Evolutionary conservation across 2,888 invertebrate species (phyloP).

Genomic region (Argyresthia goedartella): DNA sequence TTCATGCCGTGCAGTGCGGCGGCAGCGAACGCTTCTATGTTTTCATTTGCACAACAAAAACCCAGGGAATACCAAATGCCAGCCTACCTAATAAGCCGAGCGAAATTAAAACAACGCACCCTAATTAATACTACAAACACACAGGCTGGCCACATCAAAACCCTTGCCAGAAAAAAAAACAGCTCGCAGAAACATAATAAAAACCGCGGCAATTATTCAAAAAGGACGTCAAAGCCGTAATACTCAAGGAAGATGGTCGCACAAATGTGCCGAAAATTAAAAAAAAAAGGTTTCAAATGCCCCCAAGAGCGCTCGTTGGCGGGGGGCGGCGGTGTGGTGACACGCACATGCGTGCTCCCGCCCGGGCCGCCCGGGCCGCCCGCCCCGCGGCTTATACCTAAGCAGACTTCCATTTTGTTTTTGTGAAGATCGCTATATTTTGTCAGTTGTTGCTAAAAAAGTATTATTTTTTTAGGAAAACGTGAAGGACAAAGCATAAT

Average conservation of each 20-base stretch:
- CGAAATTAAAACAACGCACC: constrained; percentile 40
- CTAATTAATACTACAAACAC: constrained; percentile 51
- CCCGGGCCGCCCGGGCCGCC: constrained; percentile 28
- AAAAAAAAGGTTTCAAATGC: constrained; percentile 12
- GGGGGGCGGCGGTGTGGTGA: constrained; percentile 21
- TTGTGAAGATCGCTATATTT: constrained; percentile 16
- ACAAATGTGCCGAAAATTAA: constrained; percentile 30
- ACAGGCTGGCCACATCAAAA: constrained; percentile 16
- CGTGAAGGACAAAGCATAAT: background rate
- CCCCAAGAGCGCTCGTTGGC: constrained; percentile 21
- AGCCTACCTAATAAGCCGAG: constrained; percentile 22
- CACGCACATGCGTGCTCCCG: constrained; percentile 61
- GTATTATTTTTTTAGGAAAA: background rate
- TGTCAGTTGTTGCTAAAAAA: background rate
- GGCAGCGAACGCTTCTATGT: background rate
- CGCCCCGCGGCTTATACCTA: constrained; percentile 39
- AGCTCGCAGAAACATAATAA: constrained; percentile 2
- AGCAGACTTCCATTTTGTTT: constrained; percentile 63
- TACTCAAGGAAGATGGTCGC: constrained; percentile 29
- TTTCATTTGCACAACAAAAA: constrained; percentile 3
- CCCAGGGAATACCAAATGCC: constrained; percentile 1
- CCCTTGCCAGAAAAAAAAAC: constrained; percentile 7
- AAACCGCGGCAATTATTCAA: constrained; percentile 28
- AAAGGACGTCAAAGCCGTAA: constrained; percentile 25
- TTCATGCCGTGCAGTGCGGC: background rate